phyloP scores from a whole-genome alignment of 2,113 vertebrate genomes.

The Limanda limanda region DNA sequence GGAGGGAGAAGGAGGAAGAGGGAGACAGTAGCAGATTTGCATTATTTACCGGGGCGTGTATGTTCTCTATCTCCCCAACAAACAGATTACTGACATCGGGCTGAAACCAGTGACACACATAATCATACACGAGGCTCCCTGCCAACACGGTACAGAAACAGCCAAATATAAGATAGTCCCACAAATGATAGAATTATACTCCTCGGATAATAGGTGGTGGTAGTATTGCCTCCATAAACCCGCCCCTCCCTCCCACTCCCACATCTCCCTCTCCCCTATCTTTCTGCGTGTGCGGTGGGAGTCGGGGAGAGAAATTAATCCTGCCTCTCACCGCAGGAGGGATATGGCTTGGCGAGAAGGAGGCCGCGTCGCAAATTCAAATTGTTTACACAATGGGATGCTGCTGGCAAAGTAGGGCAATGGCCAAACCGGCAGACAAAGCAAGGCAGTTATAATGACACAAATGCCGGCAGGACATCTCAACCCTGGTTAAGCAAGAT shows the following conservation, averaged over 20 bases:
- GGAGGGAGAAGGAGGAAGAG: conserved; percentile 41
- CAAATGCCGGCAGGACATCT: conserved; percentile 35
- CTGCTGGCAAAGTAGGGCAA: conserved; percentile 45
- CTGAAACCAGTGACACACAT: conserved; percentile 74
- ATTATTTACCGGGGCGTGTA: conserved; percentile 76
- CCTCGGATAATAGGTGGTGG: conserved; percentile 59
- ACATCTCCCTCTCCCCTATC: conserved; percentile 16
- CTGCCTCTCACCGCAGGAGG: conserved; percentile 59
- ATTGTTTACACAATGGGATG: conserved; percentile 60
- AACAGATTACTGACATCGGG: conserved; percentile 76
- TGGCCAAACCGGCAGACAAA: conserved; percentile 43
- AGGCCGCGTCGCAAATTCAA: conserved; percentile 62
- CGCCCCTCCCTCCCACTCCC: conserved; percentile 5
- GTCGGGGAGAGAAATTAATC: conserved; percentile 58
- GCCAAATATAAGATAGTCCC: conserved; percentile 64
- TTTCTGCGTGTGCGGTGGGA: conserved; percentile 44
- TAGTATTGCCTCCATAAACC: conserved; percentile 48
- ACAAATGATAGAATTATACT: conserved; percentile 76
- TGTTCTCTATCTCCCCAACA: conserved; percentile 68
- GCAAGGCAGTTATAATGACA: conserved; percentile 34
- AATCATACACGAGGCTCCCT: conserved; percentile 57
- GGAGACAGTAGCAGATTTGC: conserved; percentile 77
- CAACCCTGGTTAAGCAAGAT: conserved; percentile 20
- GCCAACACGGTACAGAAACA: conserved; percentile 46
- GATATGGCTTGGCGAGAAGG: conserved; percentile 53